Base-by-base conservation (phyloP, 2,113 vertebrate genomes). In the Microtus richardsoni region DNA sequence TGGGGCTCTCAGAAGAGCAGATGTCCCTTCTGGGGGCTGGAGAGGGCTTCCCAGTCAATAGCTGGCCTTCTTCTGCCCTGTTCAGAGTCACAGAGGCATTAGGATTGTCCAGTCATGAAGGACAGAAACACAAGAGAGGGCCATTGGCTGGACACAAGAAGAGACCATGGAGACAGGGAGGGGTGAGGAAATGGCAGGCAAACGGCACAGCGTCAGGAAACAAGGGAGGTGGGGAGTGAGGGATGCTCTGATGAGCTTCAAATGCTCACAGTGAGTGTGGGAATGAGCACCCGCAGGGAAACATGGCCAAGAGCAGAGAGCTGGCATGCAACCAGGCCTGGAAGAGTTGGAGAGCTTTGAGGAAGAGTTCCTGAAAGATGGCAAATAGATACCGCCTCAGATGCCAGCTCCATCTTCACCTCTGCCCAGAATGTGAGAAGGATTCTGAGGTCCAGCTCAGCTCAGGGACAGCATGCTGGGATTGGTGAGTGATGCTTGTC, bases 401-500 rank as follows among this genome's bases (percentile, higher is more conserved):
- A 58, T 88, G 93, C 77, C 89, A 95, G 62, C 62, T 10, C 4
- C 75, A 64, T 74, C 89, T 73, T 79, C 70, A 60, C 91, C 60
- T 60, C 33, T 41, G 49, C 49, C 82, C 89, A 30, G 75, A 82
- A 21, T 2, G 4, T 36, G 62, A 71, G 89, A 4, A 66, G 64
- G 71, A 60, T 49, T 41, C 79, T 78, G 91, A 80, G 49, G 49
- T 52, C 64, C 26, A 30, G 28, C 82, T 39, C 64, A 41, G 52
- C 78, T 85, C 86, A 64, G 71, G 22, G 49, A 44, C 39, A 93
- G 44, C 93, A 58, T 62, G 87, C 60, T n/a, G 52, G 92, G 93
- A 94, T 66, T 91, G 92, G 92, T 91, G 44, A 66, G 87, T 39
- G 28, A 95, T 94, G 83, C 79, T 71, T 91, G 33, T 47, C 33